These are phyloP conservation scores for Eumerus sabulonum DNA, from an alignment of 2,888 invertebrate genomes.

Conservation along the genomic window DNA sequence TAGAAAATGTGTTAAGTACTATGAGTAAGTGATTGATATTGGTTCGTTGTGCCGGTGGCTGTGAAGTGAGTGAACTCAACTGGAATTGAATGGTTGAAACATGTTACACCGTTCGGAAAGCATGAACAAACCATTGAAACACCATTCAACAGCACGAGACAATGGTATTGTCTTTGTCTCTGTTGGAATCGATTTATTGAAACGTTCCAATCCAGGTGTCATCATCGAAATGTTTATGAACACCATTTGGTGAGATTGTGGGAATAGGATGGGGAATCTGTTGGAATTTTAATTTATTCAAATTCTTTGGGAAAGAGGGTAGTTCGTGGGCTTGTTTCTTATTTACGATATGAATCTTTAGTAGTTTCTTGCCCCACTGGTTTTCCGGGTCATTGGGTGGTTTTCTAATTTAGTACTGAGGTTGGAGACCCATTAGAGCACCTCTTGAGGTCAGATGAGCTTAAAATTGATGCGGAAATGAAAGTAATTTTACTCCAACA, in stretches of 20 bases:
- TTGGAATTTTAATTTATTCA: conserved; percentile 56
- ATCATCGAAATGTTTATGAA: conserved; percentile 63
- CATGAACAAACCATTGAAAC: no score
- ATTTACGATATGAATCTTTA: background rate
- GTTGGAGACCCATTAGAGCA: no score
- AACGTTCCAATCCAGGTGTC: conserved; percentile 37
- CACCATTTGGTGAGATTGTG: conserved; percentile 51
- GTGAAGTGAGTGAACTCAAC: conserved; percentile 32
- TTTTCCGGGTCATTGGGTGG: no score
- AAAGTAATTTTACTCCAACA: no score
- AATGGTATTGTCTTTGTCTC: conserved; percentile 16
- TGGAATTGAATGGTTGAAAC: conserved; percentile 40
- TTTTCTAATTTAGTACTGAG: no score
- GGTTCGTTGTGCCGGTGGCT: conserved; percentile 6
- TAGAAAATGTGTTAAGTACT: conserved; percentile 48
- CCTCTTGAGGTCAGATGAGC: no score
- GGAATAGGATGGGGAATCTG: background rate
- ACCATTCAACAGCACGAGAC: conserved; percentile 10
- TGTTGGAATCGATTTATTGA: conserved; percentile 61
- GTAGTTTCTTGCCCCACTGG: background rate
- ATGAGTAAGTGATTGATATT: conserved; percentile 50
- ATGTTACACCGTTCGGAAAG: conserved; percentile 48
- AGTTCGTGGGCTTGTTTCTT: background rate
- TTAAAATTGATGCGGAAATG: no score
- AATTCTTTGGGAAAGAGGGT: conserved; percentile 31